Conservation (phyloP, 2,797 vertebrate species). For the Apogon talboti region DNA sequence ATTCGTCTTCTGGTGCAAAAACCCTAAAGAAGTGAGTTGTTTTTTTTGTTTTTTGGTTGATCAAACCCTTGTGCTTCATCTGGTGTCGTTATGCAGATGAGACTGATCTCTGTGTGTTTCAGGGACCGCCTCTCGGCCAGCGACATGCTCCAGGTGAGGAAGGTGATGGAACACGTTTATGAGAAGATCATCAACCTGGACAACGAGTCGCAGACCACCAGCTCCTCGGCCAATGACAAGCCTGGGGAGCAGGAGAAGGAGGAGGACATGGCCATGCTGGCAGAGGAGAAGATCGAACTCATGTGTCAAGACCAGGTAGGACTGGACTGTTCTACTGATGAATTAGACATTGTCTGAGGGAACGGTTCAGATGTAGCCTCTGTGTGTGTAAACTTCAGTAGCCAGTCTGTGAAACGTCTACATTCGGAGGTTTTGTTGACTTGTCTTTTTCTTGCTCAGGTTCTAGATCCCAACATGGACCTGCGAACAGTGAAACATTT, state of each 20-base stretch:
- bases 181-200: slow-evolving; percentile 99
- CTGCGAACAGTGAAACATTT: slow-evolving; percentile 99
- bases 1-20: slow-evolving; percentile 98
- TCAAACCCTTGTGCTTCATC: background rate
- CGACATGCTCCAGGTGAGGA: slow-evolving; percentile 98
- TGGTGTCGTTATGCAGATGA: background rate
- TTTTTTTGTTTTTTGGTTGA: background rate
- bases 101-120: background rate
- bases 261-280: slow-evolving; percentile 95
- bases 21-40: slow-evolving; percentile 99
- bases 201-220: slow-evolving; percentile 98
- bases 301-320: slow-evolving; percentile 98
- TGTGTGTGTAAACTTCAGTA: too few species aligned
- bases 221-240: slow-evolving; percentile 98
- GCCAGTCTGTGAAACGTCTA: too few species aligned
- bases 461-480: slow-evolving; percentile 99
- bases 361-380: too few species aligned
- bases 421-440: background rate
- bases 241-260: slow-evolving; percentile 97
- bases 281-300: slow-evolving; percentile 98
- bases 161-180: slow-evolving; percentile 99
- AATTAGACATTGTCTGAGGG: background rate
- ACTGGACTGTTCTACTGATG: background rate
- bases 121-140: slow-evolving; percentile 98
- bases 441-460: slow-evolving; percentile 75